Conservation (phyloP, 1,140 invertebrate species). For the Ruditapes philippinarum region DNA sequence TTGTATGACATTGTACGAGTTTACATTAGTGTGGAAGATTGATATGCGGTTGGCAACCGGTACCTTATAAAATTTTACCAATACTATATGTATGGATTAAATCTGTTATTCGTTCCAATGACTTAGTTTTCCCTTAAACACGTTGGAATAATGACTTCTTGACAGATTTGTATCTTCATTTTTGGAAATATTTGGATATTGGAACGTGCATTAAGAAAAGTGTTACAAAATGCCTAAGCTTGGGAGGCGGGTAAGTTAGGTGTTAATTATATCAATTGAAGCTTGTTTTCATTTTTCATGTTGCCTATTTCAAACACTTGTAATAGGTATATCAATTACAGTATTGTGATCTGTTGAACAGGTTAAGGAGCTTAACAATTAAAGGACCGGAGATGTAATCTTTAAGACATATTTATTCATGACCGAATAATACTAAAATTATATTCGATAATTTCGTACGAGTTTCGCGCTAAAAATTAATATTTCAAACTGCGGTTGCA, state of each 20-base stretch:
- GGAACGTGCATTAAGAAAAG: background rate
- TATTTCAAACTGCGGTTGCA: too few species aligned
- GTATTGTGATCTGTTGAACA: background rate
- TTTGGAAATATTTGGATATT: conserved; percentile 1
- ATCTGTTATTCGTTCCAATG: conserved; percentile 43
- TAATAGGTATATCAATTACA: background rate
- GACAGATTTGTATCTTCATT: conserved; percentile 34
- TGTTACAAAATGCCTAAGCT: conserved; percentile 45
- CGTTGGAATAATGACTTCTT: conserved; percentile 49
- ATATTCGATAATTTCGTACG: too few species aligned
- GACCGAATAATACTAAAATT: background rate
- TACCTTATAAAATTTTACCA: conserved; percentile 38
- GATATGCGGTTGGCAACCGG: conserved; percentile 58
- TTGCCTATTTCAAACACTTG: background rate
- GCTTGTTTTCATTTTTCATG: background rate
- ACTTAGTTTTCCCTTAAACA: conserved; percentile 25
- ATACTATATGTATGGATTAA: conserved; percentile 49
- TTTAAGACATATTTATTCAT: background rate
- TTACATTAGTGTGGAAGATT: conserved; percentile 47
- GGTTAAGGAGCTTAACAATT: background rate
- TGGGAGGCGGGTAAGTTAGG: conserved; percentile 44
- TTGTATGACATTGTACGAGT: conserved; percentile 46
- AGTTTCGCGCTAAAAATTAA: too few species aligned
- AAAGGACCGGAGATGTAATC: background rate
- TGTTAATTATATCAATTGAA: background rate